A percentile compares a stretch with the other conserved stretches of the same genome.
Evolutionary conservation across 2,888 invertebrate species (phyloP).

Genomic region (Rotaria macrura): DNA sequence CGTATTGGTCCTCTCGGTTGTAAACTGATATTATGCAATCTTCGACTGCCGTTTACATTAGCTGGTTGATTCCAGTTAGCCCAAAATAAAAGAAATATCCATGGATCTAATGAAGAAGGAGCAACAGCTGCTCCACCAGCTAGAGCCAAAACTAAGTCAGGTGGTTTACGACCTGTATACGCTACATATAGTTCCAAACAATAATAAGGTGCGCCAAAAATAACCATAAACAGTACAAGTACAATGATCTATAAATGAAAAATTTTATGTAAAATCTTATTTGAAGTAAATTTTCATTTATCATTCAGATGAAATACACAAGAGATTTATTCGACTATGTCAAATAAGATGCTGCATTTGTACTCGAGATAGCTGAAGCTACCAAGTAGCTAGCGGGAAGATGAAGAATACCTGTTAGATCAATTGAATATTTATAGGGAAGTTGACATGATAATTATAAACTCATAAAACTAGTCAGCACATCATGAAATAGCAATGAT

Average conservation of each 20-base stretch:
- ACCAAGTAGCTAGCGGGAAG: background rate
- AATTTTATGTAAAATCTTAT: background rate
- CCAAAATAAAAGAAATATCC: slow-evolving; percentile 21
- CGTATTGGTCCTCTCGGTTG: background rate
- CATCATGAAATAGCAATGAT: no score
- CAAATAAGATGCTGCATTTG: background rate
- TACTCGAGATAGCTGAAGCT: background rate
- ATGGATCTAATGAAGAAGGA: background rate
- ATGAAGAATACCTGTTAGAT: background rate
- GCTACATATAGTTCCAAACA: slow-evolving; percentile 3
- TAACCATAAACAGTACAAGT: background rate
- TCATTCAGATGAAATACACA: background rate
- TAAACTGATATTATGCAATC: background rate
- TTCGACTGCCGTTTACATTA: background rate
- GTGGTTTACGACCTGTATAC: background rate
- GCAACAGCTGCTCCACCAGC: slow-evolving; percentile 7
- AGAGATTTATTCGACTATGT: background rate
- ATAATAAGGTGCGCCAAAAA: slow-evolving; percentile 1
- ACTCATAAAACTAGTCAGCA: no score
- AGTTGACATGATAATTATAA: no score
- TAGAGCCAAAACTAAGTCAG: background rate
- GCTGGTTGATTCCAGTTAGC: background rate
- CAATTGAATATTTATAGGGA: background rate
- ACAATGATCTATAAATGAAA: background rate
- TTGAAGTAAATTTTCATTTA: background rate